These are phyloP conservation scores for Pseudomyrmex cubaensis DNA, from an alignment of 1,140 invertebrate genomes.

Conservation along the genomic window DNA sequence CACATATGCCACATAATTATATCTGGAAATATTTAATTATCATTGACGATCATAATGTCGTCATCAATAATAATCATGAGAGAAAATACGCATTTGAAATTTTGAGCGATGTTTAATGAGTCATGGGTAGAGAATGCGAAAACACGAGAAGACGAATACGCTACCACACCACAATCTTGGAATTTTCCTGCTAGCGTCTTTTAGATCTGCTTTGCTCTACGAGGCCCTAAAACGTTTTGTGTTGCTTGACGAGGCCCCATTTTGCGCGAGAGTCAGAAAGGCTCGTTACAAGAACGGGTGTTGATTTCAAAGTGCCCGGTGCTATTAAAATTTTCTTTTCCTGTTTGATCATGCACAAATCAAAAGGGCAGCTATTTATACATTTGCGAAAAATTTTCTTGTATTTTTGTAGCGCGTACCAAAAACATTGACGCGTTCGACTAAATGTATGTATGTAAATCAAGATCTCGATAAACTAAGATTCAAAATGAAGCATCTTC, in stretches of 20 bases:
- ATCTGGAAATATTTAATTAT: slow-evolving; percentile 11
- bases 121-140: slow-evolving; percentile 77
- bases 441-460: too few species aligned
- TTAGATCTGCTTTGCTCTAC: slow-evolving; percentile 79
- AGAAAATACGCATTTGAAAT: neutral
- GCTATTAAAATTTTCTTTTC: neutral
- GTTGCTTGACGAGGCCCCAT: slow-evolving; percentile 83
- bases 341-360: too few species aligned
- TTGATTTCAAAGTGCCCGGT: slow-evolving; percentile 67
- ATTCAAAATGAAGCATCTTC: too few species aligned
- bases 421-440: too few species aligned
- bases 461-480: too few species aligned
- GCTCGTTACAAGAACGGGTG: slow-evolving; percentile 70
- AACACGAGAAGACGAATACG: slow-evolving; percentile 78
- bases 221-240: slow-evolving; percentile 82
- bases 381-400: too few species aligned
- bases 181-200: slow-evolving; percentile 81
- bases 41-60: neutral
- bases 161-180: slow-evolving; percentile 81
- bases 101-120: slow-evolving; percentile 76
- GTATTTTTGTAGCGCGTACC: too few species aligned
- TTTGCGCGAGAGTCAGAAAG: slow-evolving; percentile 76
- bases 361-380: too few species aligned
- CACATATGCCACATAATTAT: too few species aligned
- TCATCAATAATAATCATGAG: neutral